Conservation (phyloP, 2,113 vertebrate genomes). For the Pipra filicauda region DNA sequence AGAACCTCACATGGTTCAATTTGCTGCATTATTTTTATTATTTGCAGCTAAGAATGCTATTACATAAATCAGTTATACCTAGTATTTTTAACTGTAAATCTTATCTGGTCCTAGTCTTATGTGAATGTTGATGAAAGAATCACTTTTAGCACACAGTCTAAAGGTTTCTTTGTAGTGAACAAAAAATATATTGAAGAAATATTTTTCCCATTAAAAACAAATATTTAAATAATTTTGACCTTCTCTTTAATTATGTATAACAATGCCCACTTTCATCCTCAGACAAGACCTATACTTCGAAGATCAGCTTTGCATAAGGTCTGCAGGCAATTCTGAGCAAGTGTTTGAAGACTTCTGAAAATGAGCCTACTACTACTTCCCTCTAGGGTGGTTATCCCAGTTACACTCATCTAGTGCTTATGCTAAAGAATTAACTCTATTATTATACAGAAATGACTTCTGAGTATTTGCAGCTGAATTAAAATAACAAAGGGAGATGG, state of each 20-base stretch:
- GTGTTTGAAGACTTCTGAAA: constrained; percentile 7
- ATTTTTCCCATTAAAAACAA: not conserved
- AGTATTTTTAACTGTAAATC: not conserved
- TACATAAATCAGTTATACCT: not conserved
- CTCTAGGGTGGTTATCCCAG: not conserved
- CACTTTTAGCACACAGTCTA: not conserved
- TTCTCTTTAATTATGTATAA: not conserved
- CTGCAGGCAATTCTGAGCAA: not conserved
- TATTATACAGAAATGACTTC: not conserved
- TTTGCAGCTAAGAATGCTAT: not conserved
- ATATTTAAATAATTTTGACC: not conserved
- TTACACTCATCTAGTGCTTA: not conserved
- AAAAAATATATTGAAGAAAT: not conserved
- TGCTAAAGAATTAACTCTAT: not conserved
- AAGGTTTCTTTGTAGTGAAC: not conserved
- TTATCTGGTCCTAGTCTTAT: not conserved
- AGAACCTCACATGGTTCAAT: not conserved
- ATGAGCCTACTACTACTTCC: not conserved
- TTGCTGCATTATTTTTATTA: not conserved
- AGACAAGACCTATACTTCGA: not conserved
- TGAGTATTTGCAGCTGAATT: not conserved
- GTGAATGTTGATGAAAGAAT: not conserved
- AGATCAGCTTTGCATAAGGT: not conserved
- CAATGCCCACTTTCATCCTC: not conserved
- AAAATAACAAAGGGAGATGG: not conserved